Evolutionary conservation across 2,797 vertebrate species (phyloP).

Genomic region (Micromesistius poutassou): DNA sequence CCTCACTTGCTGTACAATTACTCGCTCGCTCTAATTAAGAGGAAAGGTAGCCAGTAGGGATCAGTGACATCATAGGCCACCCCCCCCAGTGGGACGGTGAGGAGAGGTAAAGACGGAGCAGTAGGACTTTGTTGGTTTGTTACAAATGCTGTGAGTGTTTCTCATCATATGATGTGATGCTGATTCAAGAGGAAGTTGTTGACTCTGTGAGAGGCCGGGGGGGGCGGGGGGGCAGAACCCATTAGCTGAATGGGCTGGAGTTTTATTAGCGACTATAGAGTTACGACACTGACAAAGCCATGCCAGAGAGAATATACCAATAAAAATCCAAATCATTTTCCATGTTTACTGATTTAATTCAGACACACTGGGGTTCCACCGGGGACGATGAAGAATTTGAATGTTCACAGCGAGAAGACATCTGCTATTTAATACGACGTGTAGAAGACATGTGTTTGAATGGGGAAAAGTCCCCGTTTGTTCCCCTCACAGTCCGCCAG

Average conservation of each 20-base stretch:
- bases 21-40: not conserved
- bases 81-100: too few relatives aligned
- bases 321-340: not conserved
- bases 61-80: not conserved
- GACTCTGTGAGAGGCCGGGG: too few relatives aligned
- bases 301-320: not conserved
- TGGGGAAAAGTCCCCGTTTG: not conserved
- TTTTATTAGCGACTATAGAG: too few relatives aligned
- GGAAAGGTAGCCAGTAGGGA: not conserved
- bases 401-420: too few relatives aligned
- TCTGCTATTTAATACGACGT: not conserved
- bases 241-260: too few relatives aligned
- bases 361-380: not conserved
- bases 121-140: too few relatives aligned
- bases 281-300: not conserved
- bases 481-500: not conserved
- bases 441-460: not conserved
- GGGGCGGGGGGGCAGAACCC: too few relatives aligned
- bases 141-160: too few relatives aligned
- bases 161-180: too few relatives aligned
- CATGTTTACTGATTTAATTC: not conserved
- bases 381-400: too few relatives aligned
- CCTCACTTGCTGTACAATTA: not conserved
- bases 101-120: too few relatives aligned
- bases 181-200: too few relatives aligned